Percentiles rank a stretch among this genome's conserved stretches.
Conservation (phyloP, 1,140 invertebrate genomes). For the Thaumatotibia leucotreta region DNA sequence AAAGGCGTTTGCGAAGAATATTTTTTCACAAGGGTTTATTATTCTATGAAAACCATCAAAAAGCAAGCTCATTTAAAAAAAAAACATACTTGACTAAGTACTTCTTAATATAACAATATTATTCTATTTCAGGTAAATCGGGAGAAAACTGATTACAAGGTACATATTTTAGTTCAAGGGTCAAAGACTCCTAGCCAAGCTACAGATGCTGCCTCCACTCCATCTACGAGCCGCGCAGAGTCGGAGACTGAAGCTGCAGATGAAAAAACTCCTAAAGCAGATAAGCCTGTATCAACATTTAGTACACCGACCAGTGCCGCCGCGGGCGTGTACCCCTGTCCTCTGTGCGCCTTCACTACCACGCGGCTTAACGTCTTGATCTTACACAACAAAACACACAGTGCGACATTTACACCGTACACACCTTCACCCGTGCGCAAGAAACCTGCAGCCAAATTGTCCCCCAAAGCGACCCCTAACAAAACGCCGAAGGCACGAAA, state of each 20-base stretch:
- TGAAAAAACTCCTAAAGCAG: constrained; percentile 16
- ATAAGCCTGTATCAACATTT: constrained; percentile 15
- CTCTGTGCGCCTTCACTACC: constrained; percentile 80
- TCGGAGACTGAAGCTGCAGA: constrained; percentile 39
- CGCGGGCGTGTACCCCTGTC: constrained; percentile 78
- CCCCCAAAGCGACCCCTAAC: constrained; percentile 43
- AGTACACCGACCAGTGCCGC: constrained; percentile 43
- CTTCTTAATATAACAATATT: too few species aligned
- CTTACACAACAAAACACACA: constrained; percentile 81
- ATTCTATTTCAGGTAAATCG: constrained; percentile 58
- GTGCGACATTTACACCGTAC: constrained; percentile 60
- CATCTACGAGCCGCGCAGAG: constrained; percentile 46
- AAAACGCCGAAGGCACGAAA: constrained; percentile 51
- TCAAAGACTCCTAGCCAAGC: constrained; percentile 37
- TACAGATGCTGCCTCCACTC: constrained; percentile 36
- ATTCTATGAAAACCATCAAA: too few species aligned
- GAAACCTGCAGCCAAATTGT: constrained; percentile 33
- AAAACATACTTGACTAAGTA: too few species aligned
- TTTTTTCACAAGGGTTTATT: too few species aligned
- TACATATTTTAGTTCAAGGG: constrained; percentile 78
- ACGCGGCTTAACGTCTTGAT: constrained; percentile 83
- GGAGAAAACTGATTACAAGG: constrained; percentile 80
- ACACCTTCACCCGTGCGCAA: constrained; percentile 64
- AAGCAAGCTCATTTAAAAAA: too few species aligned
- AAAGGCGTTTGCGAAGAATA: too few species aligned